phyloP scores from a whole-genome alignment of 2,113 vertebrate genomes.

The Alligator sinensis region DNA sequence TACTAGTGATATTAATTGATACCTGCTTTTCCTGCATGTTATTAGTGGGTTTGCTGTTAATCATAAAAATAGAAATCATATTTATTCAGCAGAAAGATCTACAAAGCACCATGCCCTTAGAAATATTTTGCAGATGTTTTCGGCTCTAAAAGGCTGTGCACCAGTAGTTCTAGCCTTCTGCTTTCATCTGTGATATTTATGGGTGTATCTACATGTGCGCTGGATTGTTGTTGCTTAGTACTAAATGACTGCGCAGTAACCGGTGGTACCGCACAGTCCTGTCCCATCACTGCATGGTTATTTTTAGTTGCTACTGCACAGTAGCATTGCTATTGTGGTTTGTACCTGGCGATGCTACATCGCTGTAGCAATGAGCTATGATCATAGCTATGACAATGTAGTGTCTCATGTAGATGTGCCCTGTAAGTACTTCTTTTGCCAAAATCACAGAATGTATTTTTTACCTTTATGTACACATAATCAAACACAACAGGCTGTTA shows the following conservation, averaged over 20 bases:
- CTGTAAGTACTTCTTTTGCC: not conserved
- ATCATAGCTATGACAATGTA: not conserved
- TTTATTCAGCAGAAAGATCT: not conserved
- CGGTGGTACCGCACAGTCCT: too few relatives aligned
- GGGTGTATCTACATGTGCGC: too few relatives aligned
- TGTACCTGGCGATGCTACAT: too few relatives aligned
- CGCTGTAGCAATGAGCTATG: too few relatives aligned
- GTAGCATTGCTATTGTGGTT: too few relatives aligned
- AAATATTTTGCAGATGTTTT: not conserved
- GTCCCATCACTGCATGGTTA: too few relatives aligned
- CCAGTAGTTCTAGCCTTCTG: not conserved
- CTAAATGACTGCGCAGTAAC: too few relatives aligned
- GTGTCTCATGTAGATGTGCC: not conserved
- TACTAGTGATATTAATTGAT: not conserved
- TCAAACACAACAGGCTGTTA: not conserved
- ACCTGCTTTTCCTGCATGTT: not conserved
- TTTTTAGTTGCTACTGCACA: too few relatives aligned
- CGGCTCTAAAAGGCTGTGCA: not conserved
- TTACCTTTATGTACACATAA: not conserved
- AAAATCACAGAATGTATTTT: not conserved
- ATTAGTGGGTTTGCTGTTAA: not conserved
- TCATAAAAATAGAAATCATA: not conserved
- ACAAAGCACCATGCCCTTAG: not conserved
- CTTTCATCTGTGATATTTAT: not conserved
- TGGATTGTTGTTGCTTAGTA: too few relatives aligned